Evolutionary conservation across 2,113 vertebrate genomes (phyloP).

Genomic region (Pelmatolapia mariae): DNA sequence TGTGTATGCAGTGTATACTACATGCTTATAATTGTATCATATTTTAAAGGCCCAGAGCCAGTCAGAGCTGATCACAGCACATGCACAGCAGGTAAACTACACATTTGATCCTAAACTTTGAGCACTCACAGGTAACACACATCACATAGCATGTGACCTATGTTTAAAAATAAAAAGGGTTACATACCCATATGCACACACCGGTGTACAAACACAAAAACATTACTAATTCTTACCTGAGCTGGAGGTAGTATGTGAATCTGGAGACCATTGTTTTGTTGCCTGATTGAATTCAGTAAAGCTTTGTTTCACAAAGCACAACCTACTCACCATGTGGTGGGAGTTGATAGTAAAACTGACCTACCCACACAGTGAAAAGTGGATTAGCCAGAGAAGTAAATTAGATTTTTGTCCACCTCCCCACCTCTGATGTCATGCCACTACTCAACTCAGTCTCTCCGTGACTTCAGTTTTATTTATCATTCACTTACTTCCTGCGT

Average conservation of each 20-base stretch:
- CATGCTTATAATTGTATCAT: not conserved
- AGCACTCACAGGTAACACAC: not conserved
- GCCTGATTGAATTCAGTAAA: not conserved
- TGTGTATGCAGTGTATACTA: not conserved
- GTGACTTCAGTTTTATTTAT: not conserved
- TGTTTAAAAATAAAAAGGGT: not conserved
- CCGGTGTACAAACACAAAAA: not conserved
- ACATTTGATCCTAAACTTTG: not conserved
- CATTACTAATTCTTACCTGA: slow-evolving; percentile 19
- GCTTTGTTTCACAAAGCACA: not conserved
- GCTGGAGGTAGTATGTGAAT: slow-evolving; percentile 18
- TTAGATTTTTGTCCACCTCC: slow-evolving; percentile 22
- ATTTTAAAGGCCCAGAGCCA: not conserved
- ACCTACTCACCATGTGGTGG: slow-evolving; percentile 5
- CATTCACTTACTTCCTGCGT: not conserved
- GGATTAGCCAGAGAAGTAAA: slow-evolving; percentile 54
- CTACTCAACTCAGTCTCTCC: not conserved
- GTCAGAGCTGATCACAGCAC: not conserved
- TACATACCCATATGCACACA: not conserved
- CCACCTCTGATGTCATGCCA: not conserved
- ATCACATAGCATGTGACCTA: not conserved
- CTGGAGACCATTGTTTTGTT: slow-evolving; percentile 34
- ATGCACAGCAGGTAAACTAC: not conserved
- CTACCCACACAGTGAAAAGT: slow-evolving; percentile 1
- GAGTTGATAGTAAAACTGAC: not conserved